Evolutionary conservation across 1,140 invertebrate species (phyloP).

Genomic region (Anagrus nilaparvatae): DNA sequence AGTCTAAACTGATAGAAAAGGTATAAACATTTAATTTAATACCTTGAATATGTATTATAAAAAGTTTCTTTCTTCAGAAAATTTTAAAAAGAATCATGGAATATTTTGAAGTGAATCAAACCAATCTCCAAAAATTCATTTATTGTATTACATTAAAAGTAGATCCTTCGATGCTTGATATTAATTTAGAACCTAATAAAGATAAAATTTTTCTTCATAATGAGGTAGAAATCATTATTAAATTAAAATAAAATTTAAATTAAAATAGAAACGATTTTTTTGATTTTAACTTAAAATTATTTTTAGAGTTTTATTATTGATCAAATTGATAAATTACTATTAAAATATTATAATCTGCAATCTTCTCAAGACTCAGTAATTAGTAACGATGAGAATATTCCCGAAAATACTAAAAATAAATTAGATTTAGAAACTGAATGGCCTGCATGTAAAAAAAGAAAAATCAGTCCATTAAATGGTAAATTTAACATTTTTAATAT

Average conservation of each 20-base stretch:
- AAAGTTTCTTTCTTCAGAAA: slow-evolving; percentile 29
- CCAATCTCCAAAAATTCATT: slow-evolving; percentile 33
- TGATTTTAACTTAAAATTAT: slow-evolving; percentile 8
- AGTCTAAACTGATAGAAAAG: slow-evolving; percentile 48
- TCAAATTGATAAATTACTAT: slow-evolving; percentile 22
- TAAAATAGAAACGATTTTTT: slow-evolving; percentile 8
- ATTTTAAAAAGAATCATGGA: slow-evolving; percentile 30
- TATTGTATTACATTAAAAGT: slow-evolving; percentile 42
- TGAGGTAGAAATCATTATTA: slow-evolving; percentile 25
- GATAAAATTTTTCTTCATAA: slow-evolving; percentile 46
- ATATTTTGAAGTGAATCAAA: slow-evolving; percentile 24
- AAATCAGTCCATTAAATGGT: slow-evolving; percentile 14
- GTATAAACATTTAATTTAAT: slow-evolving; percentile 27
- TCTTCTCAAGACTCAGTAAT: background rate
- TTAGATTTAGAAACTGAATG: slow-evolving; percentile 14
- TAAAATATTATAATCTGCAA: slow-evolving; percentile 27
- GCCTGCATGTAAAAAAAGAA: slow-evolving; percentile 23
- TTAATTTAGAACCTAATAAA: slow-evolving; percentile 60
- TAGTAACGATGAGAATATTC: slow-evolving; percentile 2
- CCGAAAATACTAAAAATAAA: slow-evolving; percentile 9
- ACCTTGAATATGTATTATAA: slow-evolving; percentile 3
- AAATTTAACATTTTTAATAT: slow-evolving; percentile 7
- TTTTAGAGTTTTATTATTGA: slow-evolving; percentile 22
- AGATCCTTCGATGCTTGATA: slow-evolving; percentile 43
- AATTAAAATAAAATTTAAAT: slow-evolving; percentile 6